Conservation (phyloP, 2,888 invertebrate genomes). For the Mylabris sibirica region DNA sequence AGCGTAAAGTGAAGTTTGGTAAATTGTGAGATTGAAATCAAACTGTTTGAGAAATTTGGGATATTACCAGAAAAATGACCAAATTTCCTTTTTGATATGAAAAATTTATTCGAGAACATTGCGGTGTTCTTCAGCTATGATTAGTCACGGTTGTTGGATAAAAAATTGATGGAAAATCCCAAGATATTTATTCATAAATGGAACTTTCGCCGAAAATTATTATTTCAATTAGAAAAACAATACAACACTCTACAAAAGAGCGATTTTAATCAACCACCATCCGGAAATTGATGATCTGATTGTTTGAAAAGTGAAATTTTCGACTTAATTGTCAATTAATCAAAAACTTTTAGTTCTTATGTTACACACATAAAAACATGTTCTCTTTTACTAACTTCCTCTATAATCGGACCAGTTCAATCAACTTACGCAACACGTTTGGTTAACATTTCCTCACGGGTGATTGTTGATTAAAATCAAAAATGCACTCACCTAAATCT, state of each 20-base stretch:
- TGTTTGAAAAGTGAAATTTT: conserved; percentile 1
- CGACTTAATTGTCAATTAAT: neutral
- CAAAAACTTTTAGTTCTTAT: neutral
- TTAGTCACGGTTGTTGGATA: neutral
- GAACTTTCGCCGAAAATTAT: neutral
- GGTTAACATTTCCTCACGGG: neutral
- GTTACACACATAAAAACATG: neutral
- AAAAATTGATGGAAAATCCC: neutral
- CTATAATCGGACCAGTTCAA: neutral
- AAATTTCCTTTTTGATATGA: neutral
- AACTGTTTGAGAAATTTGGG: neutral
- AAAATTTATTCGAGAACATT: neutral
- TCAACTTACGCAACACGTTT: neutral
- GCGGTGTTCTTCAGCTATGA: neutral
- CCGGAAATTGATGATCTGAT: neutral
- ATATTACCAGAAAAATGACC: neutral
- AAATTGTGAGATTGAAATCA: neutral
- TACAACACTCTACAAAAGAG: neutral
- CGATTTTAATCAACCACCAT: neutral
- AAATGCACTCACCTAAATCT: too few species aligned
- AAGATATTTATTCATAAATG: neutral
- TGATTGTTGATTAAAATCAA: too few species aligned
- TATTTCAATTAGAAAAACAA: neutral
- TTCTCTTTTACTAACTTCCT: neutral
- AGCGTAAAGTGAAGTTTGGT: neutral